phyloP scores from a whole-genome alignment of 2,888 invertebrate species.

The Chymomyza procnemis region DNA sequence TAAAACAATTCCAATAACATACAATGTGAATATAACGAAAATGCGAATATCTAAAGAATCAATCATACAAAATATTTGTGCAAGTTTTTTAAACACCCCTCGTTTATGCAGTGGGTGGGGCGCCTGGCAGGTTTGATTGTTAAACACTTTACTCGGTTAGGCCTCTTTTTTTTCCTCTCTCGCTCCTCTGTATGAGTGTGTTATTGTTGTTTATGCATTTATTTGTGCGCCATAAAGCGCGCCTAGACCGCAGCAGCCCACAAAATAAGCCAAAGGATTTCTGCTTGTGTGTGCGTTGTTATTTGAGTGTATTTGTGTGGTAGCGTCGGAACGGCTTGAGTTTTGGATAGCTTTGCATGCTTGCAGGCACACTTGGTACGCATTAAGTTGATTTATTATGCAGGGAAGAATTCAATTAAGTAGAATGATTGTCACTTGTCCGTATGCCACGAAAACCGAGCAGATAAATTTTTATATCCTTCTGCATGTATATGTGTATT shows the following conservation, averaged over 20 bases:
- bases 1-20: too few species aligned
- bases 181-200: conserved; percentile 28
- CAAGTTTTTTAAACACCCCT: too few species aligned
- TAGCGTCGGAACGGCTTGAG: conserved; percentile 27
- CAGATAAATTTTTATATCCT: conserved; percentile 14
- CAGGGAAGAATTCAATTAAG: conserved; percentile 76
- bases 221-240: conserved; percentile 38
- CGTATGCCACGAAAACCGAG: conserved; percentile 69
- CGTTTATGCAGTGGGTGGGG: conserved; percentile 24
- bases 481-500: conserved; percentile 11
- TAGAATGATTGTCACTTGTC: conserved; percentile 77
- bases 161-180: not conserved
- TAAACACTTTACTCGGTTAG: not conserved
- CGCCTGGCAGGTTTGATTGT: conserved; percentile 34
- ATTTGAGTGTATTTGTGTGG: not conserved
- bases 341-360: conserved; percentile 66
- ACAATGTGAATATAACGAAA: too few species aligned
- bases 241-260: conserved; percentile 57
- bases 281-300: conserved; percentile 13
- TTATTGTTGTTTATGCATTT: conserved; percentile 70
- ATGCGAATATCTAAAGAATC: too few species aligned
- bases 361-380: conserved; percentile 70
- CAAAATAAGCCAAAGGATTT: conserved; percentile 65
- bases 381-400: conserved; percentile 77
- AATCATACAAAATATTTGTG: too few species aligned